A percentile compares a stretch with the other conserved stretches of the same genome.
Evolutionary conservation across 2,888 invertebrate genomes (phyloP).

Genomic region (Aporophyla nigra): DNA sequence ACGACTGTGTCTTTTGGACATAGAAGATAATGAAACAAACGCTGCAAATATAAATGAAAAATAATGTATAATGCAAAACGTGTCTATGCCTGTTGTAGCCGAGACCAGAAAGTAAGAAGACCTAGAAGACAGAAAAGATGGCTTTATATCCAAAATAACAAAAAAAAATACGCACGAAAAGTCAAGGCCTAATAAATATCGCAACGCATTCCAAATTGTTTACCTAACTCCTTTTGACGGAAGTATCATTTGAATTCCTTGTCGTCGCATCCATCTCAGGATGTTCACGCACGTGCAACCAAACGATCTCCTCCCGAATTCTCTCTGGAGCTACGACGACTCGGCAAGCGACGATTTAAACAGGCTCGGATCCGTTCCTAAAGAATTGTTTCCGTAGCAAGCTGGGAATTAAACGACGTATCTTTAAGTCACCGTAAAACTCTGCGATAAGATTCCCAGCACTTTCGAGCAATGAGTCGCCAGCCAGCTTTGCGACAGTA

Average conservation of each 20-base stretch:
- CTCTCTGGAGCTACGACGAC: conserved; percentile 39
- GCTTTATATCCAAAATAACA: neutral
- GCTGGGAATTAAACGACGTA: conserved; percentile 65
- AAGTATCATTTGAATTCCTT: conserved; percentile 52
- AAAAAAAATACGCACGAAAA: conserved; percentile 11
- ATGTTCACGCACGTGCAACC: conserved; percentile 63
- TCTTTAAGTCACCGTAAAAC: conserved; percentile 63
- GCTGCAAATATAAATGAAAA: neutral
- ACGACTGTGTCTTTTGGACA: too few species aligned
- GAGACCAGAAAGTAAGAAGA: neutral
- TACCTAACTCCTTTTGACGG: conserved; percentile 36
- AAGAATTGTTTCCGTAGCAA: conserved; percentile 63
- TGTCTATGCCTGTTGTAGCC: neutral
- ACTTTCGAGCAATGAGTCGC: conserved; percentile 58
- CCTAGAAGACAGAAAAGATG: neutral
- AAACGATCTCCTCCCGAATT: conserved; percentile 41
- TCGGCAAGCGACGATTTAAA: conserved; percentile 53
- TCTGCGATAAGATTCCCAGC: conserved; percentile 62
- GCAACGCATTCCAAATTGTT: conserved; percentile 34
- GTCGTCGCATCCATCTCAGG: conserved; percentile 52
- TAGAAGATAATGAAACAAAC: neutral
- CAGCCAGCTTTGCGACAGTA: conserved; percentile 51
- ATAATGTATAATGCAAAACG: neutral
- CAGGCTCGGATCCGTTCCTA: conserved; percentile 39
- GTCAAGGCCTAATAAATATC: conserved; percentile 34